Percentiles rank a stretch among this genome's conserved stretches.
phyloP scores from a whole-genome alignment of 2,888 invertebrate species.

The Himalopsyche kuldschensis region DNA sequence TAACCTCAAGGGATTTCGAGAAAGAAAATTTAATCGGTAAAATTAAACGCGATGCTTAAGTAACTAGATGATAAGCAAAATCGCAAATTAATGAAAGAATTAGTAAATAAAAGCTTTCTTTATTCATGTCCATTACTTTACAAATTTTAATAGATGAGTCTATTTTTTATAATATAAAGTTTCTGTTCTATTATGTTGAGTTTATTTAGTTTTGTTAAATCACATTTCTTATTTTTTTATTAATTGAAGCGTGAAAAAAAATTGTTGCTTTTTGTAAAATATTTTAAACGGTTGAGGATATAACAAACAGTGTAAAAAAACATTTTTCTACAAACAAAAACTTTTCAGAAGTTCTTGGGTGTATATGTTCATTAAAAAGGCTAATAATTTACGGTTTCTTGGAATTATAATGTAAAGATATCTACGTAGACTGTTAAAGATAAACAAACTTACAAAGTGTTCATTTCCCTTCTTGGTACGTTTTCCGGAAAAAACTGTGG shows the following conservation, averaged over 20 bases:
- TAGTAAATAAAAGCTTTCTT: not conserved
- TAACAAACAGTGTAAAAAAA: no score
- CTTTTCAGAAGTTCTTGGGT: not conserved
- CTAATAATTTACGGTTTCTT: not conserved
- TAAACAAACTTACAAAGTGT: not conserved
- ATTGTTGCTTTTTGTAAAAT: no score
- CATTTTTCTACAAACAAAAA: not conserved
- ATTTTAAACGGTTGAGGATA: no score
- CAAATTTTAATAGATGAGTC: no score
- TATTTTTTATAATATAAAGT: no score
- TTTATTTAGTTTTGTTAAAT: no score
- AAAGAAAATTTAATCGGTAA: constrained; percentile 36
- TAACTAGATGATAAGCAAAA: constrained; percentile 38
- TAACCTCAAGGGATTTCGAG: constrained; percentile 24
- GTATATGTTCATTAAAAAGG: not conserved
- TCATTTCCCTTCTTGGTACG: not conserved
- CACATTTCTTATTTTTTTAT: no score
- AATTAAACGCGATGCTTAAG: constrained; percentile 35
- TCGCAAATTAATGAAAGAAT: constrained; percentile 1
- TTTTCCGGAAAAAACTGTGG: constrained; percentile 8
- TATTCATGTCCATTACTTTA: not conserved
- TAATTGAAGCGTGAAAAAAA: no score
- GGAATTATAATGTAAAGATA: not conserved
- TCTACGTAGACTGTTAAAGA: not conserved
- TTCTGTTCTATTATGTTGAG: no score